phyloP scores from a whole-genome alignment of 2,888 invertebrate species.

The Thymelicus lineola region DNA sequence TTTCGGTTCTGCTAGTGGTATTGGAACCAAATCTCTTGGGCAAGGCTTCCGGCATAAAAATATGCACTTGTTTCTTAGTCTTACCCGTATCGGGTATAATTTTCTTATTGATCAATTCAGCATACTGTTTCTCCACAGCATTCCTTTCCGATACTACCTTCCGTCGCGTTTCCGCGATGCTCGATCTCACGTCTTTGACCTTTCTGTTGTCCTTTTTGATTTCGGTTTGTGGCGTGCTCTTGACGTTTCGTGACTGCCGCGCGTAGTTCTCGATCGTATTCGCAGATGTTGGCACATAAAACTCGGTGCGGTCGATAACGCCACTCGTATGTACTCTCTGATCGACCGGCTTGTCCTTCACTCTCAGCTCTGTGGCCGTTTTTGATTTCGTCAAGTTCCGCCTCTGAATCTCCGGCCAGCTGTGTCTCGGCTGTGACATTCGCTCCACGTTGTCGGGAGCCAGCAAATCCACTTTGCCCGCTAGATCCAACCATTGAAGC shows the following conservation, averaged over 20 bases:
- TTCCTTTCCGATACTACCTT: constrained; percentile 68
- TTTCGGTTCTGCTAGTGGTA: constrained; percentile 63
- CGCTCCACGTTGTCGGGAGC: constrained; percentile 66
- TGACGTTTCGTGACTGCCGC: constrained; percentile 77
- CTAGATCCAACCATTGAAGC: constrained; percentile 91
- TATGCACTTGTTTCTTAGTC: constrained; percentile 88
- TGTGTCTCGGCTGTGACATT: constrained; percentile 74
- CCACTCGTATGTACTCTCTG: constrained; percentile 66
- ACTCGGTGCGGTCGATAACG: constrained; percentile 75
- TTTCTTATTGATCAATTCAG: constrained; percentile 74
- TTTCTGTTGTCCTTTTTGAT: constrained; percentile 68
- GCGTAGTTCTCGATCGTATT: constrained; percentile 82
- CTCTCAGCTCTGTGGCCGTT: constrained; percentile 66
- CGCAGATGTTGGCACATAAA: constrained; percentile 75
- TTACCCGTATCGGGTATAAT: constrained; percentile 71
- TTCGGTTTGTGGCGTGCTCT: constrained; percentile 66
- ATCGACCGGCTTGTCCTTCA: constrained; percentile 61
- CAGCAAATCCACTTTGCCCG: constrained; percentile 84
- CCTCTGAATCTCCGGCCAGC: constrained; percentile 74
- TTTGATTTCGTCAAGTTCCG: constrained; percentile 68
- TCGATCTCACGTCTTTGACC: constrained; percentile 61
- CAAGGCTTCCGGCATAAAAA: constrained; percentile 88
- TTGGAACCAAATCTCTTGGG: constrained; percentile 77
- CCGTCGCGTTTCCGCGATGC: constrained; percentile 69
- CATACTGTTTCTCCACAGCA: constrained; percentile 75